Evolutionary conservation across 2,113 vertebrate genomes (phyloP).

Genomic region (Strix uralensis): DNA sequence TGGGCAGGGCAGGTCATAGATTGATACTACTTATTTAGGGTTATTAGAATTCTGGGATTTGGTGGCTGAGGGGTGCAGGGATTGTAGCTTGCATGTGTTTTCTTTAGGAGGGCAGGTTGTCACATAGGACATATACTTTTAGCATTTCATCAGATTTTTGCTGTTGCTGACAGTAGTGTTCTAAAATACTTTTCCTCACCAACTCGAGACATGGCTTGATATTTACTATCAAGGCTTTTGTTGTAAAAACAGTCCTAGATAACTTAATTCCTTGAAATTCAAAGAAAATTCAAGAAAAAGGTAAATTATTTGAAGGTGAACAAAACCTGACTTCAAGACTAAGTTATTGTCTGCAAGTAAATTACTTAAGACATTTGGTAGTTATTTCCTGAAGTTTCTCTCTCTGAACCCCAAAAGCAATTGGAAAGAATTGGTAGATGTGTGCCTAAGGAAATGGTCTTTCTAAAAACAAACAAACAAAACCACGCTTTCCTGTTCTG

Average conservation of each 20-base stretch:
- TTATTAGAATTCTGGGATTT: not conserved
- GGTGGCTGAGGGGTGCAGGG: accelerated
- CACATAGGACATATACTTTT: not conserved
- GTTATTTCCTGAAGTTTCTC: constrained; percentile 31
- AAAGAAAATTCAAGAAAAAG: not conserved
- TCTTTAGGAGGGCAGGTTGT: not conserved
- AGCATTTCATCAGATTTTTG: not conserved
- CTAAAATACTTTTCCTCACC: not conserved
- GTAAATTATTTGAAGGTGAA: not conserved
- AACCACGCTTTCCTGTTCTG: constrained; percentile 26
- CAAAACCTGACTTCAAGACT: not conserved
- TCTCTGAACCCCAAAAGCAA: not conserved
- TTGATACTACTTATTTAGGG: not conserved
- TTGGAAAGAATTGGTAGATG: constrained; percentile 1
- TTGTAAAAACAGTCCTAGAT: not conserved
- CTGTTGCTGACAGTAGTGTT: not conserved
- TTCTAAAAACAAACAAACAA: constrained; percentile 32
- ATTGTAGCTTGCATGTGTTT: not conserved
- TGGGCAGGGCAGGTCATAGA: accelerated
- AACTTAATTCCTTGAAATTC: not conserved
- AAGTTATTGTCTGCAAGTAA: not conserved
- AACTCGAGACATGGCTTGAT: not conserved
- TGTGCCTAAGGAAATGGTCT: not conserved
- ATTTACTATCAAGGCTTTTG: not conserved
- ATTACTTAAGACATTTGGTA: not conserved